Base-by-base conservation (phyloP, 2,888 invertebrate species). In the Hypercompe scribonia region DNA sequence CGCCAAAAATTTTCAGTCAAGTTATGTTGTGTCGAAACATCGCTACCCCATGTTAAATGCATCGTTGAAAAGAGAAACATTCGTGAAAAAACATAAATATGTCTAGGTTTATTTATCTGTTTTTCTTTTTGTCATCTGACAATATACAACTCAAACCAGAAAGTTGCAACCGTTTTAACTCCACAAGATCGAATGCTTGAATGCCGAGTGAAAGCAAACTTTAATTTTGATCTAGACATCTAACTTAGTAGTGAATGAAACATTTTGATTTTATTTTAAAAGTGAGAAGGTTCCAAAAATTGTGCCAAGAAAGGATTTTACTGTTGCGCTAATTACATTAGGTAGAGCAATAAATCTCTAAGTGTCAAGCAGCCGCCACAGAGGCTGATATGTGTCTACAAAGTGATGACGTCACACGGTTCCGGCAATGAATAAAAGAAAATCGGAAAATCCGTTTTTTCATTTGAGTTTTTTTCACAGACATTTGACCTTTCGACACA, bases 251-350 rank as follows among this genome's bases (percentile, higher is more conserved):
- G 50, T 24, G 24, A 50, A 2, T 24, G 24, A 46, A 46, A 46
- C 4, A 2, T n/a, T 2, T 24, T 54, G n/a, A 50, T 13, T 58
- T n/a, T 10, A 58, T n/a, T 58, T 58, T 31, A 15, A 31, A 31
- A 61, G n/a, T 31, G 31, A 61, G 4, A 61, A 31, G 31, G 2
- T 3, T 18, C 5, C 15, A 61, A 61, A 31, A 13, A 15, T 42
- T 46, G 31, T 31, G n/a, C 11, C 24, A 31, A 66, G 46, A 66
- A 21, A 3, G 39, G 28, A 65, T n/a, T 28, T 65, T 28, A 46
- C 73, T 68, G 61, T 72, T 77, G 76, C 72, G 76, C 70, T 68
- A 78, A 76, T 69, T 74, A 70, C 79, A 82, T 79, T 74, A 80
- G 31, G 66, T 46, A 66, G 74, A 79, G 82, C 46, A 72, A 74